These are phyloP conservation scores for Oreocharis arfaki DNA, from an alignment of 2,113 vertebrate genomes.

Conservation along the genomic window DNA sequence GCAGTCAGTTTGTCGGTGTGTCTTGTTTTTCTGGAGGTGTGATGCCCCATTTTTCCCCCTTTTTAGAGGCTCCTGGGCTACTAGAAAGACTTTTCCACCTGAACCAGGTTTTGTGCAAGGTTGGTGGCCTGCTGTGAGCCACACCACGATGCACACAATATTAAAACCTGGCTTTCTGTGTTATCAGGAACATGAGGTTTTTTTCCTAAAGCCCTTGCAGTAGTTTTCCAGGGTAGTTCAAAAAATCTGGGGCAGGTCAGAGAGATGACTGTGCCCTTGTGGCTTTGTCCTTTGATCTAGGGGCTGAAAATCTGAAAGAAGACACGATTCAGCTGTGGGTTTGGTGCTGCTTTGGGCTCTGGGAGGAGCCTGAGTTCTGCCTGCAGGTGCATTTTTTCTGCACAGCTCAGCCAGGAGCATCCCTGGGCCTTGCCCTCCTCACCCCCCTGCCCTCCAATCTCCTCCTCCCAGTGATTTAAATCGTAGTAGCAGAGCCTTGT, in stretches of 20 bases:
- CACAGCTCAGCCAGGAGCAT: not conserved
- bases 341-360: not conserved
- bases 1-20: not conserved
- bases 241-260: not conserved
- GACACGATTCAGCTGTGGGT: not conserved
- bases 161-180: not conserved
- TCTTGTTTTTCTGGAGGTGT: not conserved
- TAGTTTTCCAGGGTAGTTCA: not conserved
- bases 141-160: not conserved
- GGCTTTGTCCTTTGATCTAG: not conserved
- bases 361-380: not conserved
- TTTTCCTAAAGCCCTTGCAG: not conserved
- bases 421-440: not conserved
- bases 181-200: not conserved
- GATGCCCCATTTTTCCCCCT: not conserved
- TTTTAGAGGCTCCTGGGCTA: not conserved
- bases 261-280: not conserved
- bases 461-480: not conserved
- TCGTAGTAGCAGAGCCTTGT: not conserved
- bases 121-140: not conserved
- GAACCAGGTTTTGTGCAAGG: not conserved
- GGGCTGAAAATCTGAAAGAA: not conserved
- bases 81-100: not conserved
- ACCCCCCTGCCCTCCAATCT: fast-evolving
- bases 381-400: not conserved